These are phyloP conservation scores for Furcula furcula DNA, from an alignment of 2,888 invertebrate species.

Conservation along the genomic window DNA sequence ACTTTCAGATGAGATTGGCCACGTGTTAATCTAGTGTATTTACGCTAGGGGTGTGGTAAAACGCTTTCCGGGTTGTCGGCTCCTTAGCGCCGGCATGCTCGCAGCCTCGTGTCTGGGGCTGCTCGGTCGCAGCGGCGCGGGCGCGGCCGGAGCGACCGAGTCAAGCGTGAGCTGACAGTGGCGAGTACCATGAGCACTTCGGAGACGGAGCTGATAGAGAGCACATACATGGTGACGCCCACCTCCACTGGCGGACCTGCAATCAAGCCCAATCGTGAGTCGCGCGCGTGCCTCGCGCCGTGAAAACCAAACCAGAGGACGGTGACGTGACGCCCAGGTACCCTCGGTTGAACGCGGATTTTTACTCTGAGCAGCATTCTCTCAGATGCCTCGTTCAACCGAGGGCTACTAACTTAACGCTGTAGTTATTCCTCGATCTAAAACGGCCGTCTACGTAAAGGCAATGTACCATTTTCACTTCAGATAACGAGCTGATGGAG, in stretches of 20 bases:
- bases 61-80: constrained; percentile 42
- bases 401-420: constrained; percentile 44
- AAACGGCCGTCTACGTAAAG: constrained; percentile 54
- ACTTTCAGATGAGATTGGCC: too few relatives aligned
- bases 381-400: constrained; percentile 40
- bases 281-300: constrained; percentile 57
- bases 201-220: constrained; percentile 98
- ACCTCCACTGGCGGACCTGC: constrained; percentile 98
- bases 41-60: constrained; percentile 32
- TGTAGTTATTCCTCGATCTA: constrained; percentile 32
- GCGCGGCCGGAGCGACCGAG: constrained; percentile 63
- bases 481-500: constrained; percentile 90
- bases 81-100: constrained; percentile 64
- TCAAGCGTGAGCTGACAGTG: constrained; percentile 75
- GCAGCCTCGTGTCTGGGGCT: constrained; percentile 81
- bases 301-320: constrained; percentile 72
- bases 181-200: constrained; percentile 97
- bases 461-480: constrained; percentile 89
- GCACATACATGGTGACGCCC: constrained; percentile 98
- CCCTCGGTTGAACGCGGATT: constrained; percentile 46
- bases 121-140: constrained; percentile 72
- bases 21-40: constrained; percentile 6
- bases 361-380: neutral
- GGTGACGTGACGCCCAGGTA: constrained; percentile 53
- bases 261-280: constrained; percentile 82